Evolutionary conservation across 64 coral and sea anemone genomes (phyloP).

Genomic region (Montipora cactus): DNA sequence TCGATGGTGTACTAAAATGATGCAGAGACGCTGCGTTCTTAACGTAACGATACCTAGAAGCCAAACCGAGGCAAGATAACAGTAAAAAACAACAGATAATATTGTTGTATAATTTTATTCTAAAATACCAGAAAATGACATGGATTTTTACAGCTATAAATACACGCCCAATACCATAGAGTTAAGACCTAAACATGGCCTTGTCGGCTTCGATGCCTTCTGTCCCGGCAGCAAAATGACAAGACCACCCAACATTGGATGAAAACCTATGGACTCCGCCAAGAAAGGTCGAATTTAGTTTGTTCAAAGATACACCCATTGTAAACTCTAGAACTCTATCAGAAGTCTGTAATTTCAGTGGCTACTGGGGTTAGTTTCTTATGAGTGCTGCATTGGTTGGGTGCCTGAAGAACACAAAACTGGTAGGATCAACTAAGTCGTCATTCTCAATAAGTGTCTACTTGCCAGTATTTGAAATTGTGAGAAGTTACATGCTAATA

Average conservation of each 20-base stretch:
- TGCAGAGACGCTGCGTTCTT: no score
- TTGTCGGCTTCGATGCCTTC: neutral
- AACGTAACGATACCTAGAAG: no score
- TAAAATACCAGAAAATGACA: slow-evolving; percentile 17
- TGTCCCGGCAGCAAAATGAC: neutral
- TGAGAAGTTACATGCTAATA: no score
- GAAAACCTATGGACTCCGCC: neutral
- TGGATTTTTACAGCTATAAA: slow-evolving; percentile 53
- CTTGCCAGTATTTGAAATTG: no score
- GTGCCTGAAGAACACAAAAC: no score
- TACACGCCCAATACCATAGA: neutral
- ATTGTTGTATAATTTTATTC: slow-evolving; percentile 4
- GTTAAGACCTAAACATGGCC: neutral
- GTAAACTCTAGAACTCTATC: no score
- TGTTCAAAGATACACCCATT: neutral
- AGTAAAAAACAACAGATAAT: neutral
- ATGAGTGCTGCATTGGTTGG: no score
- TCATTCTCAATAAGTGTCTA: no score
- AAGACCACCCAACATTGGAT: neutral
- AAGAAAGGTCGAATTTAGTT: neutral
- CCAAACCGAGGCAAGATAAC: neutral
- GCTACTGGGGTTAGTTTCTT: no score
- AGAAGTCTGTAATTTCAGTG: no score
- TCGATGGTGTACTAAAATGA: no score
- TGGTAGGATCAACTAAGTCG: no score